Conservation (phyloP, 2,113 vertebrate genomes). For the Chelonoidis abingdonii region DNA sequence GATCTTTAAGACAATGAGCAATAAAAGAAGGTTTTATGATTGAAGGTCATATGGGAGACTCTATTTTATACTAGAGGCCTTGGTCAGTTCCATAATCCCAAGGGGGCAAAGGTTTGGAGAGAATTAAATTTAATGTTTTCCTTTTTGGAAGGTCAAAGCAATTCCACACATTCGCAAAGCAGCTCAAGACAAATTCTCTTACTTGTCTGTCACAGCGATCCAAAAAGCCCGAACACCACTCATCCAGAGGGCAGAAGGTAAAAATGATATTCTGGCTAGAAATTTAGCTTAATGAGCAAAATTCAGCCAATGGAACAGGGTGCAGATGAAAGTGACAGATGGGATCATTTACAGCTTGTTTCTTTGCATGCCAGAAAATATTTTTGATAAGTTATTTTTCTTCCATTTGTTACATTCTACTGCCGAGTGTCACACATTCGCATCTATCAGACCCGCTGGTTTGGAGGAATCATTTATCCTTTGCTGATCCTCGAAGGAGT, state of each 20-base stretch:
- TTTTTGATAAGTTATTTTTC: conserved; percentile 72
- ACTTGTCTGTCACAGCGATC: neutral
- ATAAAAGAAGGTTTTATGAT: conserved; percentile 39
- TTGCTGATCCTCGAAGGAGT: neutral
- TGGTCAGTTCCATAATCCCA: neutral
- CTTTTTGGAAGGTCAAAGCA: conserved; percentile 58
- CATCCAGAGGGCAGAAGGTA: conserved; percentile 75
- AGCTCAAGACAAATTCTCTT: neutral
- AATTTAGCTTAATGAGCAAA: conserved; percentile 82
- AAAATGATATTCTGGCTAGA: conserved; percentile 70
- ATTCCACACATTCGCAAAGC: conserved; percentile 32
- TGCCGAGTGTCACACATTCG: conserved; percentile 29
- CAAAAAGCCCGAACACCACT: conserved; percentile 23
- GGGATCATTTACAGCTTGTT: conserved; percentile 77
- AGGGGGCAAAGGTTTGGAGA: neutral
- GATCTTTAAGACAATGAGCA: conserved; percentile 5
- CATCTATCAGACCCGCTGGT: neutral
- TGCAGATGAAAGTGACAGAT: conserved; percentile 79
- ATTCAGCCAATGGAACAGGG: conserved; percentile 74
- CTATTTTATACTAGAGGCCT: conserved; percentile 13
- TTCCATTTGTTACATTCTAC: conserved; percentile 65
- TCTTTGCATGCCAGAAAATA: conserved; percentile 73
- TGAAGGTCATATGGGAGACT: conserved; percentile 8
- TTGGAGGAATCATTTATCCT: conserved; percentile 2
- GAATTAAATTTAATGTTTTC: conserved; percentile 1